A percentile compares a stretch with the other conserved stretches of the same genome.
These are phyloP conservation scores for Ptychodera flava DNA, from an alignment of 35 echinoderm and acorn worm species.

Conservation along the genomic window DNA sequence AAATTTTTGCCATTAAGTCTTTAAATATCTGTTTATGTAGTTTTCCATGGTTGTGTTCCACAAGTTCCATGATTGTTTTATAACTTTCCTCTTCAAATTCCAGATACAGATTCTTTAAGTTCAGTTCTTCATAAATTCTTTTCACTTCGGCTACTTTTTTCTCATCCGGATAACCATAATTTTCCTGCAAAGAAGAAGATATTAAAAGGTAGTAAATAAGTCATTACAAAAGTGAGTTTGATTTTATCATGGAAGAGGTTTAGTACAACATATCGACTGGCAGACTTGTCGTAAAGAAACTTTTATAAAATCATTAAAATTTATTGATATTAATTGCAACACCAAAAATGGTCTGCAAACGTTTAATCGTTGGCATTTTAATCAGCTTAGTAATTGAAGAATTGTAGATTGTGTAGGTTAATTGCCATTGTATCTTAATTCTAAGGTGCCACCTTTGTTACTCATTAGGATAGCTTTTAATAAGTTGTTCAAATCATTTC, in stretches of 20 bases:
- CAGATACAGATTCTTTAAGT: constrained; percentile 49
- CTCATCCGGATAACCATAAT: constrained; percentile 68
- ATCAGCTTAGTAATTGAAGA: no score
- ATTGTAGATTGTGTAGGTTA: no score
- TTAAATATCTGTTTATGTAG: constrained; percentile 88
- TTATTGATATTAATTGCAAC: background rate
- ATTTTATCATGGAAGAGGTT: no score
- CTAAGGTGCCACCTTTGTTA: no score
- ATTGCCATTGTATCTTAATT: no score
- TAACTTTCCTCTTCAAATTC: constrained; percentile 78
- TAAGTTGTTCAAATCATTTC: no score
- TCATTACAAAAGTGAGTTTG: no score
- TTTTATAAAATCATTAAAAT: background rate
- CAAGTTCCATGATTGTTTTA: constrained; percentile 39
- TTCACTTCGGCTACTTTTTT: constrained; percentile 68
- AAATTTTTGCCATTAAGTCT: constrained; percentile 78
- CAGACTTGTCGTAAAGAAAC: background rate
- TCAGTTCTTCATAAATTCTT: constrained; percentile 65
- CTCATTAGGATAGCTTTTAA: no score
- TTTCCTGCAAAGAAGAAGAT: constrained; percentile 42
- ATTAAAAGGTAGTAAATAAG: background rate
- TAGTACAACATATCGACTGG: no score
- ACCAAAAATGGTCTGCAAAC: background rate
- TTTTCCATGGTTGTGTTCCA: constrained; percentile 32
- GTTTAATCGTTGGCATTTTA: background rate